phyloP scores from a whole-genome alignment of 92 coral and sea anemone species.

The Epizoanthus rinbou region DNA sequence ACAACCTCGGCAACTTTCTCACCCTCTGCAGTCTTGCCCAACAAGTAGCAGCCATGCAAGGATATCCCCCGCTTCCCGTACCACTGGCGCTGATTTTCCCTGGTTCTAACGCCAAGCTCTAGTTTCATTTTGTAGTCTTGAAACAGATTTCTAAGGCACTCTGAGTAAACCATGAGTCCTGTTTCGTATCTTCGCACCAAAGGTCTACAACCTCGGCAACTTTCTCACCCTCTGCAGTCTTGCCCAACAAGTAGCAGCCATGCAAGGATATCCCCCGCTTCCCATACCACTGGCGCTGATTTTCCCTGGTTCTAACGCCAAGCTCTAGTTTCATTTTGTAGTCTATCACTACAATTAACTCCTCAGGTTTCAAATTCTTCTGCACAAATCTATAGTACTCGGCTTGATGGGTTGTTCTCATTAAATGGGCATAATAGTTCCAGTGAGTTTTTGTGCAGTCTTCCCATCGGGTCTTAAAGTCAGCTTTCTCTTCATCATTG shows the following conservation, averaged over 20 bases:
- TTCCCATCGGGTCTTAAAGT: slow-evolving; percentile 2
- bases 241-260: neutral
- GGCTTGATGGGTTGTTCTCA: neutral
- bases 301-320: slow-evolving; percentile 1
- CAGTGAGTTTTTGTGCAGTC: neutral
- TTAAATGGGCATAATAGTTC: neutral
- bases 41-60: slow-evolving; percentile 13
- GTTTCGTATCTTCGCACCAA: slow-evolving; percentile 13
- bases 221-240: neutral
- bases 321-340: slow-evolving; percentile 28
- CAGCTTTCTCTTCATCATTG: neutral
- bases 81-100: slow-evolving; percentile 19
- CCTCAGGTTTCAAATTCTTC: neutral
- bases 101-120: slow-evolving; percentile 1
- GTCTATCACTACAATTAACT: neutral
- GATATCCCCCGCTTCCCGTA: slow-evolving; percentile 25
- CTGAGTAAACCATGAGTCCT: slow-evolving; percentile 11
- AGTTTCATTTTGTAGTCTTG: slow-evolving; percentile 18
- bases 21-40: neutral
- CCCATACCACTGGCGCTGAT: slow-evolving; percentile 25
- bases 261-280: slow-evolving; percentile 20
- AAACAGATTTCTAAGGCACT: slow-evolving; percentile 26
- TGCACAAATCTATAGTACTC: neutral
- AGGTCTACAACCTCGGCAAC: neutral
- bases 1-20: neutral